A percentile compares a stretch with the other conserved stretches of the same genome.
These are phyloP conservation scores for Protonemura montana DNA, from an alignment of 2,888 invertebrate species.

Conservation along the genomic window DNA sequence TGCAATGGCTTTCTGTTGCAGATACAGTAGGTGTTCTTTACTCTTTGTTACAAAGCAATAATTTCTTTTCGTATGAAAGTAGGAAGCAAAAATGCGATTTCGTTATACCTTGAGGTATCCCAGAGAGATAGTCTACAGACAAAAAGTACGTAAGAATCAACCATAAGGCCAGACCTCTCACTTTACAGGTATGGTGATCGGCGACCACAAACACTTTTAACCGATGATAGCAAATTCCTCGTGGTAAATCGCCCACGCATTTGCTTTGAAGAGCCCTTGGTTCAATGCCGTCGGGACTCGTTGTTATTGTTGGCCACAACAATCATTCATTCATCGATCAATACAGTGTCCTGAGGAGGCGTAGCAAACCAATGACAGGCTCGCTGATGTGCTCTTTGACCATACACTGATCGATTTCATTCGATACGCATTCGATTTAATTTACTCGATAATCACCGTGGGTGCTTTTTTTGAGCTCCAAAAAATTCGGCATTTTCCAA, in stretches of 20 bases:
- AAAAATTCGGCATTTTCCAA: no score
- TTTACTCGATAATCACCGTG: not conserved
- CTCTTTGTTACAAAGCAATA: not conserved
- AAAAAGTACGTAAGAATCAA: not conserved
- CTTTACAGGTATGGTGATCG: not conserved
- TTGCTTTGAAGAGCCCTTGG: not conserved
- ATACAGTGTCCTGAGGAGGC: not conserved
- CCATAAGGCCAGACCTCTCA: not conserved
- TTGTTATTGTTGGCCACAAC: not conserved
- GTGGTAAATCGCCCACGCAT: not conserved
- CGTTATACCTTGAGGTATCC: not conserved
- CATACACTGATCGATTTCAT: not conserved
- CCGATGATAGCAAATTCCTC: not conserved
- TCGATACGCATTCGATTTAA: conserved; percentile 1
- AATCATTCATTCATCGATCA: not conserved
- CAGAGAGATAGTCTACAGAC: not conserved
- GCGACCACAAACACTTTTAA: not conserved
- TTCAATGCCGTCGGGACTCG: not conserved
- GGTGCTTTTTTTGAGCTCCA: no score
- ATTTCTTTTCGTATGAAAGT: not conserved
- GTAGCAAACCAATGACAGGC: not conserved
- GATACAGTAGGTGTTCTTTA: not conserved
- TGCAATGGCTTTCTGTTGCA: not conserved
- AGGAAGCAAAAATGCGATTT: not conserved
- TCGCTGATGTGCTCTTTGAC: not conserved